phyloP scores from a whole-genome alignment of 2,113 vertebrate genomes.

The Lepus europaeus region DNA sequence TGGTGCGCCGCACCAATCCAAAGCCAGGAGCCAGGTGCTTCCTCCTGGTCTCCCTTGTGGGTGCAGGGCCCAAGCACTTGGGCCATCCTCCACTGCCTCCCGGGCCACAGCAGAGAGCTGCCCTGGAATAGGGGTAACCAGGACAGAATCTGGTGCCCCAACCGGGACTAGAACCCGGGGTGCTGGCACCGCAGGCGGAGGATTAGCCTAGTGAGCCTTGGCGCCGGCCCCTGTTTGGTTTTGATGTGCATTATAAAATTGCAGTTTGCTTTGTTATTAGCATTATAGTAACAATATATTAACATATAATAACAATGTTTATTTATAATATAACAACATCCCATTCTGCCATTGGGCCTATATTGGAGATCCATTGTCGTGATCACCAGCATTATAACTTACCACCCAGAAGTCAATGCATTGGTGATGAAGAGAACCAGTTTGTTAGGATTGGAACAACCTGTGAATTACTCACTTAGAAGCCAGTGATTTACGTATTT shows the following conservation, averaged over 20 bases:
- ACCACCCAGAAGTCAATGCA: neutral
- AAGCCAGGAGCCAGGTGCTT: no score
- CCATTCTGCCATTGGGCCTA: neutral
- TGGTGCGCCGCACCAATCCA: no score
- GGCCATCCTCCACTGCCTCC: no score
- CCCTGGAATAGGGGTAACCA: no score
- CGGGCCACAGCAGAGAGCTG: no score
- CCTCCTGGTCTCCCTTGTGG: no score
- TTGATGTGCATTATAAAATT: neutral
- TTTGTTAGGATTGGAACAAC: neutral
- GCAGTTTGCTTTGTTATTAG: neutral
- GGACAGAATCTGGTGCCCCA: no score
- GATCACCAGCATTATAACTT: neutral
- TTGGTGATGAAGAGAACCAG: neutral
- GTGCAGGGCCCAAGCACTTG: no score
- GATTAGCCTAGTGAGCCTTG: no score
- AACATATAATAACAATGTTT: neutral
- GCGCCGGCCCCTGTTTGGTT: neutral
- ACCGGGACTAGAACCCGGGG: no score
- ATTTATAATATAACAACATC: neutral
- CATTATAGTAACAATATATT: neutral
- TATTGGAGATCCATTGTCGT: neutral
- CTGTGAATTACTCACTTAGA: neutral
- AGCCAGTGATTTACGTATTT: neutral
- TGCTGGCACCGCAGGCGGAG: no score